Percentiles rank a stretch among this genome's conserved stretches.
phyloP scores from a whole-genome alignment of 1,140 invertebrate genomes.

The Diorhabda sublineata region DNA sequence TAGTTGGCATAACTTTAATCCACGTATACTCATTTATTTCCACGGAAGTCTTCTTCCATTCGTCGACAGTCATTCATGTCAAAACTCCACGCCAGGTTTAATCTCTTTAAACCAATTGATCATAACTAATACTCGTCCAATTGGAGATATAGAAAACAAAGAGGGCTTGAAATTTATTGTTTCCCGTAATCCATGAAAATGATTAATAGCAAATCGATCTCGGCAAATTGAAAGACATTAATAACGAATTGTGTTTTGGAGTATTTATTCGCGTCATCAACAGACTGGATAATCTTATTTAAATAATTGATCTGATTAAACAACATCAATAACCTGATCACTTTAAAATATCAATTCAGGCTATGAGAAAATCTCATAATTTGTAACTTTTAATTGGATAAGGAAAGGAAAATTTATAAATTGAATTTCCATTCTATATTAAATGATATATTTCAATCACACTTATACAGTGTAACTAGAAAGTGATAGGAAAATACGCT shows the following conservation, averaged over 20 bases:
- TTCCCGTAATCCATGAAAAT: background rate
- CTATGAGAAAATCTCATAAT: too few species aligned
- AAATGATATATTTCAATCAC: too few species aligned
- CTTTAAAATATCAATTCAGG: too few species aligned
- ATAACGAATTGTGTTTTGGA: background rate
- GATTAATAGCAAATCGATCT: background rate
- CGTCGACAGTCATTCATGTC: background rate
- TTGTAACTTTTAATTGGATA: too few species aligned
- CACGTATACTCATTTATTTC: background rate
- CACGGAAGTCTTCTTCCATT: background rate
- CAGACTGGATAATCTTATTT: background rate
- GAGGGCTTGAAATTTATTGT: background rate
- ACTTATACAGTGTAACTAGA: too few species aligned
- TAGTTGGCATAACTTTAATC: background rate
- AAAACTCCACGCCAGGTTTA: background rate
- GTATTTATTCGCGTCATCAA: background rate
- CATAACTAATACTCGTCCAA: slow-evolving; percentile 2
- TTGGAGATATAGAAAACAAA: slow-evolving; percentile 2
- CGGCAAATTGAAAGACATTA: background rate
- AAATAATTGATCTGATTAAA: background rate
- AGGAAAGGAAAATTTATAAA: too few species aligned
- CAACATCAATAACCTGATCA: too few species aligned
- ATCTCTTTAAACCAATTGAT: slow-evolving; percentile 2
- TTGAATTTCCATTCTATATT: too few species aligned
- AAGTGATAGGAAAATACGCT: too few species aligned